Evolutionary conservation across 2,113 vertebrate genomes (phyloP), one percentile per base, ranked within the genome.

Genomic region (Calcarius ornatus): DNA sequence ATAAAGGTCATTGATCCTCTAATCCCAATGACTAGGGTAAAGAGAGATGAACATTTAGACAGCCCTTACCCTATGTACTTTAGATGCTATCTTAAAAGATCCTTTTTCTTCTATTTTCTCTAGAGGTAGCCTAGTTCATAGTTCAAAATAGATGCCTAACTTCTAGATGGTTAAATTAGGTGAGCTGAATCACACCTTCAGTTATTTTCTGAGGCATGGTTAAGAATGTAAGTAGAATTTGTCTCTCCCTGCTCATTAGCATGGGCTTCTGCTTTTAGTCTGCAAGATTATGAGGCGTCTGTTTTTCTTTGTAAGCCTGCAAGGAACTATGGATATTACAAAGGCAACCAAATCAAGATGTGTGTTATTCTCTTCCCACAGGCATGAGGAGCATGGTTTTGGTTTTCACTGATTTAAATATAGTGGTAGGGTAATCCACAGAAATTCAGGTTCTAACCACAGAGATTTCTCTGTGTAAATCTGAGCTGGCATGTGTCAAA

Each of bases 351-450:
- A 91, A 86, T 86, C 68, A 91, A 83, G 81, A 73, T 70, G 43
- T 54, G 86, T 83, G 51, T 77, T 85, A 77, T 72, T 95, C 42
- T 80, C 42, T 90, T 88, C 71, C 94, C 95, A 95, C 93, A 96
- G 75, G 70, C 78, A 93, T 51, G 84, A 93, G 79, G 50, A 89
- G 17, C 12, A 85, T 0, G 22, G 68, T 87, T 97, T 93, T 86
- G 75, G 51, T 92, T 95, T 96, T 71, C 90, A 83, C 75, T 75
- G 56, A 93, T 90, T 93, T 96, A 96, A 95, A 95, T 95, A 82
- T 59, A 95, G 92, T 59, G 59, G 63, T 96, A 90, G 84, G 35
- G 86, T 95, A 95, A 90, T 90, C 81, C 84, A 48, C 84, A 94
- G 75, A 93, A 85, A 33, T 93, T 77, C 78, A 93, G 79, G 79